Base-by-base conservation (phyloP, 2,888 invertebrate species). In the Acronicta leporina region DNA sequence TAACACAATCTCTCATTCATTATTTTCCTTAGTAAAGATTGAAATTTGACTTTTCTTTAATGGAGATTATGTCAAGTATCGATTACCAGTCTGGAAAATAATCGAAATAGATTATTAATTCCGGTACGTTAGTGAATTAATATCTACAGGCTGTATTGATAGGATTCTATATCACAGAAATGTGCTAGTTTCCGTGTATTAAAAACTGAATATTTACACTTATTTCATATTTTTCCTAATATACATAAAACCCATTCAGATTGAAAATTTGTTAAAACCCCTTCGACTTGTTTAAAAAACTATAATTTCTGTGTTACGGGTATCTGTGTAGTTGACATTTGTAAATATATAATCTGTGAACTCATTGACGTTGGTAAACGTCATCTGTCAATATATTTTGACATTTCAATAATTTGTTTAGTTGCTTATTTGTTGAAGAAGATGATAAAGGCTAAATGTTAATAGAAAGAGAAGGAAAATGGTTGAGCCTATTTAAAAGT, bases 221-320 rank as follows among this genome's bases (percentile, higher is more conserved):
- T 20, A 48, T 66, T 42, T 33, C 54, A 40, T 15, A 27, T 14
- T 42, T 53, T 43, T 6, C n/a, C 30, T 35, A n/a, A 14, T 45
- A 40, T 35, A 43, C 46, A 49, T 38, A 40, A 43, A 44, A 57
- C 16, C 8, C 41, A 14, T 16, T 45, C 30, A 33, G 9, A 43
- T 46, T 13, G 10, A 56, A 46, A 59, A 59, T 65, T 72, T 66
- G 5, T 13, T 47, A 35, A 10, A n/a, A 64, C 51, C 44, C 5
- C 35, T 53, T 63, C 41, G 69, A 60, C 56, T 59, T 65, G 63
- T 47, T 68, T 63, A 60, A 47, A 63, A 59, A 52, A 41, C n/a
- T 47, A 57, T 55, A 60, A 38, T 62, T 65, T 66, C 68, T 68
- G 73, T 72, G 68, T 75, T 81, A 81, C 80, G 81, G 80, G 80